Conservation (phyloP, 35 echinoderm and acorn worm genomes). For the Apostichopus parvimensis region DNA sequence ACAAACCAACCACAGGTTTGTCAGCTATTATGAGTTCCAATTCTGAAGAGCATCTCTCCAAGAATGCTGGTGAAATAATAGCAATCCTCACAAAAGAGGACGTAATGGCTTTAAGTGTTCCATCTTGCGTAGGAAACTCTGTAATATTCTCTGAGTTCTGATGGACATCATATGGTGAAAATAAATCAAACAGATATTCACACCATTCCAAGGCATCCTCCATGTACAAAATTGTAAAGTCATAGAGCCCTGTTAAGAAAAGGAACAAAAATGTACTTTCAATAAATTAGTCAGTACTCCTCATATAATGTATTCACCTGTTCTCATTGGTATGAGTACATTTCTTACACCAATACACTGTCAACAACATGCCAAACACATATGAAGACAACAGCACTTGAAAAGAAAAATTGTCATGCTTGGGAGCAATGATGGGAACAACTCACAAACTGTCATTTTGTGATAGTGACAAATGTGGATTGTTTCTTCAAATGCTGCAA, state of each 20-base stretch:
- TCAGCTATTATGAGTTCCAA: conserved; percentile 30
- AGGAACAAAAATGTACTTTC: background rate
- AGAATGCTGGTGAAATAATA: conserved; percentile 81
- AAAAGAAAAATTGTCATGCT: too few species aligned
- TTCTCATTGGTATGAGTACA: background rate
- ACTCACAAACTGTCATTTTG: too few species aligned
- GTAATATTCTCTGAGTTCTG: conserved; percentile 86
- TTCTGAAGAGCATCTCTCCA: conserved; percentile 50
- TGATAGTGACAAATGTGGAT: too few species aligned
- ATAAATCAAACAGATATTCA: conserved; percentile 94
- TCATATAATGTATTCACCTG: background rate
- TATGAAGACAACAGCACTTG: background rate
- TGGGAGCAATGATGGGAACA: too few species aligned
- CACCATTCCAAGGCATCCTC: conserved; percentile 85
- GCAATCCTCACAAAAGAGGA: conserved; percentile 67
- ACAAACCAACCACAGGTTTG: conserved; percentile 59
- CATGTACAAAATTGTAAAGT: conserved; percentile 89
- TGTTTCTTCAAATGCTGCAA: too few species aligned
- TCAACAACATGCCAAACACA: background rate
- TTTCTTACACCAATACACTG: background rate
- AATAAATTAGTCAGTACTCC: background rate
- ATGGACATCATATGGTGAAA: conserved; percentile 74
- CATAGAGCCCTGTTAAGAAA: conserved; percentile 56
- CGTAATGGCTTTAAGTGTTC: conserved; percentile 61
- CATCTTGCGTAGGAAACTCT: conserved; percentile 67